Evolutionary conservation across 2,797 vertebrate species (phyloP).

Genomic region (Babyrousa celebensis): DNA sequence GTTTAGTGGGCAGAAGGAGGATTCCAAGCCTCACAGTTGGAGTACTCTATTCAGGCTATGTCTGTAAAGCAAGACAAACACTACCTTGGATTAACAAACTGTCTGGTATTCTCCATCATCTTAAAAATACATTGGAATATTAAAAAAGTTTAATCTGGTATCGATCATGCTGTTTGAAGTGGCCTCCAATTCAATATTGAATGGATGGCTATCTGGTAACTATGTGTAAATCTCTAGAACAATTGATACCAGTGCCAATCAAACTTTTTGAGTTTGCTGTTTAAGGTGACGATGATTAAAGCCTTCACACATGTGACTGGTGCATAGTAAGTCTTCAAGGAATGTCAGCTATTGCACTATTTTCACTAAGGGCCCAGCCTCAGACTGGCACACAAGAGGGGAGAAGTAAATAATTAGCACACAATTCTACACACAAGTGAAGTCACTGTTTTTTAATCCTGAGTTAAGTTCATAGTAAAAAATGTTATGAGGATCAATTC

Average conservation of each 20-base stretch:
- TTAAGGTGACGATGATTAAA: neutral
- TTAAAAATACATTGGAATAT: constrained; percentile 74
- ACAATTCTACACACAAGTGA: neutral
- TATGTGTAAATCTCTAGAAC: constrained; percentile 32
- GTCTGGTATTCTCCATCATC: constrained; percentile 70
- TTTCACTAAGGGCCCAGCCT: neutral
- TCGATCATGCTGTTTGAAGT: constrained; percentile 66
- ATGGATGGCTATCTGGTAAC: constrained; percentile 44
- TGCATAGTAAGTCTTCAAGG: neutral
- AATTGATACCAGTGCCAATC: neutral
- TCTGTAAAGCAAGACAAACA: constrained; percentile 77
- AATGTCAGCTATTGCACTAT: neutral
- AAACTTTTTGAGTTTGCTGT: constrained; percentile 25
- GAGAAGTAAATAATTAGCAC: neutral
- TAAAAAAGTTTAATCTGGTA: constrained; percentile 71
- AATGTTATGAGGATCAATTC: neutral
- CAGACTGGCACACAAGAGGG: neutral
- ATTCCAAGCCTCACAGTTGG: constrained; percentile 77
- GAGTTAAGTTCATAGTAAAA: neutral
- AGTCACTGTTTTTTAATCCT: neutral
- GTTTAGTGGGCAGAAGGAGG: constrained; percentile 64
- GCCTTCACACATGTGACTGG: neutral
- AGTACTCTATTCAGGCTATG: constrained; percentile 70
- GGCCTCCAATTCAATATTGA: constrained; percentile 49
- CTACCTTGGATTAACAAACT: constrained; percentile 75